These are phyloP conservation scores for Lasaia peninsularis DNA, from an alignment of 1,140 invertebrate species.

Conservation along the genomic window DNA sequence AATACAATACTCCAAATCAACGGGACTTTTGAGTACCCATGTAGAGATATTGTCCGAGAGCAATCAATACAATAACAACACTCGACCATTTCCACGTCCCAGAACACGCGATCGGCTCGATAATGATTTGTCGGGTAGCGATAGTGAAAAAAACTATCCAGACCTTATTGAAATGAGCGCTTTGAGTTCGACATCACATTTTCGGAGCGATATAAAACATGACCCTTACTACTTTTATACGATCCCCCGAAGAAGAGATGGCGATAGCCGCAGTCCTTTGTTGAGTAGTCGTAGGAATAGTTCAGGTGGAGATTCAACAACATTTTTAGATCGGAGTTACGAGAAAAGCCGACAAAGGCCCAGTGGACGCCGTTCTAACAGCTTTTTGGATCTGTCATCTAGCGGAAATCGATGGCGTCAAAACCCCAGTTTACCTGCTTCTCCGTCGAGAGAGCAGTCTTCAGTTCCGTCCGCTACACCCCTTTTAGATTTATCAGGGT, in stretches of 20 bases:
- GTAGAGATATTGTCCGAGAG: conserved; percentile 72
- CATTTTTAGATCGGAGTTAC: conserved; percentile 51
- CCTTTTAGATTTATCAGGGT: conserved; percentile 73
- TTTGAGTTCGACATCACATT: conserved; percentile 65
- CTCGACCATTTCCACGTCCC: conserved; percentile 41
- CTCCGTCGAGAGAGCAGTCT: conserved; percentile 58
- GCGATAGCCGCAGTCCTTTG: conserved; percentile 84
- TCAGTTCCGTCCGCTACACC: conserved; percentile 77
- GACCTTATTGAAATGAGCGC: conserved; percentile 83
- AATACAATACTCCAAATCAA: conserved; percentile 60
- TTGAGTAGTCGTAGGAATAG: conserved; percentile 72
- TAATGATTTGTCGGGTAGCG: conserved; percentile 77
- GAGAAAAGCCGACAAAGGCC: conserved; percentile 47
- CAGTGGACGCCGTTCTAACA: conserved; percentile 70
- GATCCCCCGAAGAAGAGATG: conserved; percentile 78
- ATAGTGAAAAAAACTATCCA: conserved; percentile 81
- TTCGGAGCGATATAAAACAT: conserved; percentile 53
- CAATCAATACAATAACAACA: conserved; percentile 72
- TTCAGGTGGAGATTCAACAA: conserved; percentile 63
- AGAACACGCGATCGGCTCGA: conserved; percentile 69
- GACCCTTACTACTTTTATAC: conserved; percentile 79
- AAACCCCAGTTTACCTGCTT: conserved; percentile 67
- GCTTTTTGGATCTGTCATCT: conserved; percentile 76
- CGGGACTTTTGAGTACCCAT: conserved; percentile 57
- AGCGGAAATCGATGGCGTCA: conserved; percentile 54